These are phyloP conservation scores for Clarias batrachus DNA, from an alignment of 2,113 vertebrate species.

Conservation along the genomic window DNA sequence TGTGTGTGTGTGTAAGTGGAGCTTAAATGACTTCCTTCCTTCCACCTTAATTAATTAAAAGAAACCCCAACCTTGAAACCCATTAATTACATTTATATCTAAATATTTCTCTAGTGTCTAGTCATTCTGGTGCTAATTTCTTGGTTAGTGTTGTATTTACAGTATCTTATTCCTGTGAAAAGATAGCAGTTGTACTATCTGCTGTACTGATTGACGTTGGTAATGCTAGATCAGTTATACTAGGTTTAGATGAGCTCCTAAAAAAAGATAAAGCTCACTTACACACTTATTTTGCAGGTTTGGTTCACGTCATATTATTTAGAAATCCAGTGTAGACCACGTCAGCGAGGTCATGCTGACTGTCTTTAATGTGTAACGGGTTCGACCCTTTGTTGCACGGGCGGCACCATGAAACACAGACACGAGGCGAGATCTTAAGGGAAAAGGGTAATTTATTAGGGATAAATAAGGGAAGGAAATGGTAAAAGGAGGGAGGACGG, in stretches of 20 bases:
- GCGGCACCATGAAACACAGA: too few species aligned
- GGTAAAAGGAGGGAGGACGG: too few species aligned
- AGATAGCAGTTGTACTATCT: neutral
- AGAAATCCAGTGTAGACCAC: neutral
- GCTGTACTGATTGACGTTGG: neutral
- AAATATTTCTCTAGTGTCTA: neutral
- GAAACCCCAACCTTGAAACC: neutral
- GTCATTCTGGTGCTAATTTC: neutral
- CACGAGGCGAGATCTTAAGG: too few species aligned
- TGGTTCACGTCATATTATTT: neutral
- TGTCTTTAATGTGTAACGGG: too few species aligned
- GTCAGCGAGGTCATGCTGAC: too few species aligned
- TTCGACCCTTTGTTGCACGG: too few species aligned
- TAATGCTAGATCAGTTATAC: neutral
- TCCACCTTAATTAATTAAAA: slow-evolving; percentile 32
- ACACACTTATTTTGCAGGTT: neutral
- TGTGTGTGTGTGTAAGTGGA: slow-evolving; percentile 23
- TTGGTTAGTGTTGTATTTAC: neutral
- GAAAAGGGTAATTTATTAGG: too few species aligned
- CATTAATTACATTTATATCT: neutral
- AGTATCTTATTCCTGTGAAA: neutral
- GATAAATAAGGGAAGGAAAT: too few species aligned
- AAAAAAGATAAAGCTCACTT: neutral
- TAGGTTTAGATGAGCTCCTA: neutral
- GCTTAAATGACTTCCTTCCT: slow-evolving; percentile 34